A percentile compares a stretch with the other conserved stretches of the same genome.
These are phyloP conservation scores for Eledone cirrhosa DNA, from an alignment of 2,888 invertebrate species.

Conservation along the genomic window DNA sequence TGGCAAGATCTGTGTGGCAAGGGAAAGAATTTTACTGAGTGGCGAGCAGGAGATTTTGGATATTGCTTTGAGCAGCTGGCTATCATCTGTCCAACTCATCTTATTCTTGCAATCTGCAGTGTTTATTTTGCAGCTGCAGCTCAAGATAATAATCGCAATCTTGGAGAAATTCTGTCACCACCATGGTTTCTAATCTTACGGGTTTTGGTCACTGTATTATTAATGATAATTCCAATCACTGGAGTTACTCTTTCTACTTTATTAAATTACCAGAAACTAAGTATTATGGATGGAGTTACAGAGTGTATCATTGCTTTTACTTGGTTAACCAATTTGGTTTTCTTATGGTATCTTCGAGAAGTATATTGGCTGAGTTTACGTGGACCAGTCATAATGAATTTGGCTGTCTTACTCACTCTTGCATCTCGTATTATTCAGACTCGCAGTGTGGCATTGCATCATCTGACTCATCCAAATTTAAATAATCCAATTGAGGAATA, in stretches of 20 bases:
- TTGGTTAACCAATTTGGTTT: constrained; percentile 85
- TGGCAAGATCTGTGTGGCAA: constrained; percentile 61
- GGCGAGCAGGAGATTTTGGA: constrained; percentile 78
- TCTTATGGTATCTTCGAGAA: constrained; percentile 75
- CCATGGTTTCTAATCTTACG: constrained; percentile 49
- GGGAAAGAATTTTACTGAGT: constrained; percentile 53
- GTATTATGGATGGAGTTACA: constrained; percentile 77
- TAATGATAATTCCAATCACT: constrained; percentile 77
- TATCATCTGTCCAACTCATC: constrained; percentile 77
- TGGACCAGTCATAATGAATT: constrained; percentile 77
- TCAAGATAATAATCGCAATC: constrained; percentile 73
- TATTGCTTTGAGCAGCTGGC: constrained; percentile 86
- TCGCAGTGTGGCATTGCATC: constrained; percentile 72
- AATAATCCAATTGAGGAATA: constrained; percentile 51
- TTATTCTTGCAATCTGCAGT: constrained; percentile 80
- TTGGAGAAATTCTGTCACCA: constrained; percentile 71
- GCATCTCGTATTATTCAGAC: constrained; percentile 77
- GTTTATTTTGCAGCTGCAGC: constrained; percentile 82
- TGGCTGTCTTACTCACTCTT: constrained; percentile 77
- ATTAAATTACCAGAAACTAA: constrained; percentile 53
- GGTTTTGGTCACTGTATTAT: constrained; percentile 70
- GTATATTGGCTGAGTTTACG: constrained; percentile 68
- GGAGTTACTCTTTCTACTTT: constrained; percentile 69
- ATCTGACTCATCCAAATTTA: constrained; percentile 38
- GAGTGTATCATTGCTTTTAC: constrained; percentile 78